phyloP scores from a whole-genome alignment of 2,113 vertebrate genomes.

The Sminthopsis crassicaudata region DNA sequence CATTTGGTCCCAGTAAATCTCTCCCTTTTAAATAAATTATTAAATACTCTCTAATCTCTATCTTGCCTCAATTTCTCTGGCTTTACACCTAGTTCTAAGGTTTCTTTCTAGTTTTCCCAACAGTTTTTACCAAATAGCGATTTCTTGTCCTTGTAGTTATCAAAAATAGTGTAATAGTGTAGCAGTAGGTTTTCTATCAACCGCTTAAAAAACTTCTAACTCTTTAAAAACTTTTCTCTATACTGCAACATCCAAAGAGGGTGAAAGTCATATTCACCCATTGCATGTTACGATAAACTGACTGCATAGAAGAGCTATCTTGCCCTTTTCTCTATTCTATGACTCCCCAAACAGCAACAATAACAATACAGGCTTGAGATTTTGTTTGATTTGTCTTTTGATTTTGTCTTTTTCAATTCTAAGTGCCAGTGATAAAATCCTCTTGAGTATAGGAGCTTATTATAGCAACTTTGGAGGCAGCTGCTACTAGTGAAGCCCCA shows the following conservation, averaged over 20 bases:
- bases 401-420: neutral
- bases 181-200: neutral
- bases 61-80: too few relatives aligned
- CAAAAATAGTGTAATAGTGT: neutral
- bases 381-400: neutral
- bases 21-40: too few relatives aligned
- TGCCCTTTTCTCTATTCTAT: neutral
- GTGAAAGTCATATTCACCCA: neutral
- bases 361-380: neutral
- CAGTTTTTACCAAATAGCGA: neutral
- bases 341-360: neutral
- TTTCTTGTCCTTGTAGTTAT: neutral
- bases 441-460: neutral
- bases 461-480: neutral
- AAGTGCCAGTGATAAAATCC: neutral
- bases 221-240: neutral
- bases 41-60: too few relatives aligned
- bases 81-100: neutral
- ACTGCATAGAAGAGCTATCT: neutral
- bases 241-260: neutral
- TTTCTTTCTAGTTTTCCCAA: neutral
- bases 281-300: neutral
- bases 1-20: too few relatives aligned
- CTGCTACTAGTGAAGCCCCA: neutral
- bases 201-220: neutral